Conservation (phyloP, 35 echinoderm and acorn worm species). For the Holothuria glaberrima region DNA sequence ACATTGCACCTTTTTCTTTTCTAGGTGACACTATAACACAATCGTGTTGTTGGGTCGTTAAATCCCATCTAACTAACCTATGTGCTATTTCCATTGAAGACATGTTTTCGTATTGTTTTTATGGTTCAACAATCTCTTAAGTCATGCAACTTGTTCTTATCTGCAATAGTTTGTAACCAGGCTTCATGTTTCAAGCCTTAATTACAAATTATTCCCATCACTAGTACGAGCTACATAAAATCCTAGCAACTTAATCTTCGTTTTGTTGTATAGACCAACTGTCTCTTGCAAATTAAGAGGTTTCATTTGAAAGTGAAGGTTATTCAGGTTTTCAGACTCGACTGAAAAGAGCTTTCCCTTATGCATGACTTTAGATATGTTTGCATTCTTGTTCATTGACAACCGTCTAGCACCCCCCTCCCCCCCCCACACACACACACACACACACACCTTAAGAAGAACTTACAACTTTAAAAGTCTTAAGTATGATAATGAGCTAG, state of each 20-base stretch:
- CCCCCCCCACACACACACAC: too few relatives aligned
- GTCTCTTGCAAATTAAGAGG: neutral
- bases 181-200: too few relatives aligned
- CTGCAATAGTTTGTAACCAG: too few relatives aligned
- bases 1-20: too few relatives aligned
- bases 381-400: slow-evolving; percentile 4
- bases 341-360: slow-evolving; percentile 29
- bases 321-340: neutral
- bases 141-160: too few relatives aligned
- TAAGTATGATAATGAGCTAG: neutral
- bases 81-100: too few relatives aligned
- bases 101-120: too few relatives aligned
- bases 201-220: too few relatives aligned
- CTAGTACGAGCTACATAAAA: neutral
- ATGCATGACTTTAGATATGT: neutral
- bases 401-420: neutral
- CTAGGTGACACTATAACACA: too few relatives aligned
- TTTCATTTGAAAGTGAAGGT: slow-evolving; percentile 13
- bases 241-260: slow-evolving; percentile 21
- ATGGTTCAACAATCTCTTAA: too few relatives aligned
- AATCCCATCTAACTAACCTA: too few relatives aligned
- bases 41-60: too few relatives aligned
- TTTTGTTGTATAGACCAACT: slow-evolving; percentile 28
- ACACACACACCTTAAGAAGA: neutral
- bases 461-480: neutral